Percentiles rank a stretch among this genome's conserved stretches.
Conservation (phyloP, 2,888 invertebrate species). For the Caenorhabditis sp. region DNA sequence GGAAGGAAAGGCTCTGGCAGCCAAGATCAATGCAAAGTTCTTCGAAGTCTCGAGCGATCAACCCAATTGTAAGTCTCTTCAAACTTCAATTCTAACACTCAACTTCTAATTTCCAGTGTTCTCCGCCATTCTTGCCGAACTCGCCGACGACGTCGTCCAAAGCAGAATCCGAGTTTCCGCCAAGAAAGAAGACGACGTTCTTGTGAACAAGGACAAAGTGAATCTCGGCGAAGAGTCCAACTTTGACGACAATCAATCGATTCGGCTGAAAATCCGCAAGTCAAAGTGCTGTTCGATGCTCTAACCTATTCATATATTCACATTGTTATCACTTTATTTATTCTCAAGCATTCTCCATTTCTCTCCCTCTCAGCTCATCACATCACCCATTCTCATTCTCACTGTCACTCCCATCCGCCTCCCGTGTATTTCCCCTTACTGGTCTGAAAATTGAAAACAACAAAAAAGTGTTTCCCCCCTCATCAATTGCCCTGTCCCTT, state of each 20-base stretch:
- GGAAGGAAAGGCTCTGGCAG: slow-evolving; percentile 75
- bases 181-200: slow-evolving; percentile 15
- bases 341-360: slow-evolving; percentile 1
- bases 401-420: slow-evolving; percentile 12
- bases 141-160: slow-evolving; percentile 49
- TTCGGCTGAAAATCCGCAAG: slow-evolving; percentile 29
- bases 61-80: slow-evolving; percentile 47
- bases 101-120: slow-evolving; percentile 48
- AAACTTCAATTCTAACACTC: not conserved
- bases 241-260: slow-evolving; percentile 24
- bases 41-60: slow-evolving; percentile 70
- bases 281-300: slow-evolving; percentile 60
- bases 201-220: slow-evolving; percentile 21
- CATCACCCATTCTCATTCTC: too few relatives aligned
- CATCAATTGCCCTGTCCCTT: not conserved
- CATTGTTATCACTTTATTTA: slow-evolving; percentile 14
- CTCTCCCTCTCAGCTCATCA: too few relatives aligned
- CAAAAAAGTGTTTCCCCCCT: slow-evolving; percentile 34
- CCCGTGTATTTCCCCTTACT: slow-evolving; percentile 55
- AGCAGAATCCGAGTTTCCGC: slow-evolving; percentile 19
- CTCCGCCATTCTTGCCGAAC: slow-evolving; percentile 45
- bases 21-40: slow-evolving; percentile 72
- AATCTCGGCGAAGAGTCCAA: slow-evolving; percentile 27
- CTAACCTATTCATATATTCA: slow-evolving; percentile 29
- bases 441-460: slow-evolving; percentile 31